Evolutionary conservation across 2,888 invertebrate genomes (phyloP), one percentile per base, ranked within the genome.

Genomic region (Aphodius granarius): DNA sequence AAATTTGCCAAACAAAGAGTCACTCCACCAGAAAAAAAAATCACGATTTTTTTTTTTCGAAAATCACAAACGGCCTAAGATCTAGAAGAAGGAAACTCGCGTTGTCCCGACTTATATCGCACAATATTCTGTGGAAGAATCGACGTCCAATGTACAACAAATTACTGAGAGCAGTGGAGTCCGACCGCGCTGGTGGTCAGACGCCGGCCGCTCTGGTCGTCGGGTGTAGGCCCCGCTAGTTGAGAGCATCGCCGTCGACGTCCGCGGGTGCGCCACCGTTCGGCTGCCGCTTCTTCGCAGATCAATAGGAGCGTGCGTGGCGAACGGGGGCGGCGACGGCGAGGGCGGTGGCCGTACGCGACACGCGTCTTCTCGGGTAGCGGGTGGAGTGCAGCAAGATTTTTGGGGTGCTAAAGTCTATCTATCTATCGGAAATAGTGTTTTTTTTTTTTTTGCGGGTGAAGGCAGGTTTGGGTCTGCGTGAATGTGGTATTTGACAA

Each of bases 221-320:
- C 79, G 86, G 85, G 78, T 88, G 78, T 80, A 87, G 86, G 75
- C 43, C n/a, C n/a, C 78, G 78, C 65, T 82, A 80, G 79, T 84
- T 84, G 78, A 88, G 84, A 80, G 87, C 87, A 84, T 88, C 84
- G 85, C 86, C 87, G 84, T 85, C 84, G 83, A 87, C 86, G 84
- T 76, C 85, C 86, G 84, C 86, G 88, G 82, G 85, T 85, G 85
- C 88, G 88, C 84, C 84, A 85, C 84, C 78, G 77, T 83, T 82
- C 86, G 86, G 86, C 83, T 80, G 84, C 84, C 83, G 81, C 83
- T 84, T 84, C 85, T 81, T 79, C 13, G 6, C 43, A 84, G 79
- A 81, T 81, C 81, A 80, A 81, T 81, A 81, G 78, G 78, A 78
- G 81, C 79, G 78, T 81, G 80, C 80, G 79, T 79, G 76, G 64